Evolutionary conservation across 2,113 vertebrate genomes (phyloP).

Genomic region (cat (Felis catus)): F.catus_Fca126_mat1.0 CM031421.1:88398001-88398500

Average conservation of each 20-base stretch:
- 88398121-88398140: rapidly evolving
- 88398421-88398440: background rate
- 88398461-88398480: background rate
- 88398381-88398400: background rate
- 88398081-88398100: background rate
- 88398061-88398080: background rate
- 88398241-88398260: background rate
- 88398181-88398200: background rate
- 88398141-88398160: too few relatives aligned
- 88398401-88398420: background rate
- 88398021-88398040: background rate
- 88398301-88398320: background rate
- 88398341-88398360: background rate
- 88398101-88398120: background rate
- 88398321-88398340: background rate
- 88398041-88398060: background rate
- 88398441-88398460: too few relatives aligned
- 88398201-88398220: background rate
- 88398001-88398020: background rate
- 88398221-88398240: rapidly evolving
- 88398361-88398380: background rate
- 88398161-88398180: background rate
- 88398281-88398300: background rate
- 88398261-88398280: background rate
- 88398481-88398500: background rate